Percentiles rank a stretch among this genome's conserved stretches.
phyloP scores from a whole-genome alignment of 2,797 vertebrate genomes.

The Rhabdomys pumilio region DNA sequence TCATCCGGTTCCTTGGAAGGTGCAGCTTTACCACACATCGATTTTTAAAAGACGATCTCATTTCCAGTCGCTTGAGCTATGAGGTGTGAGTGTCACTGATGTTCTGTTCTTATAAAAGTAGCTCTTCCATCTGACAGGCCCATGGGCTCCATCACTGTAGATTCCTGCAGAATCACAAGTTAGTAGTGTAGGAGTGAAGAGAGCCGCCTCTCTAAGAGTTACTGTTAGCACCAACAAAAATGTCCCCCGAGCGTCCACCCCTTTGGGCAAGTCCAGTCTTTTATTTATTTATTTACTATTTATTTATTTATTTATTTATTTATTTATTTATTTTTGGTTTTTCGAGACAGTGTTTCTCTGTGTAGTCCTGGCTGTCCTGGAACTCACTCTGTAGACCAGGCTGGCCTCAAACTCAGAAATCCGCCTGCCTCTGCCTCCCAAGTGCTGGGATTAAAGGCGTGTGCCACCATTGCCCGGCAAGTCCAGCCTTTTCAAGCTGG shows the following conservation, averaged over 20 bases:
- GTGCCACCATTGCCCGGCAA: background rate
- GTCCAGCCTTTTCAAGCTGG: background rate
- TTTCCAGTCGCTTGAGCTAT: background rate
- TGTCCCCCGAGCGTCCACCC: background rate
- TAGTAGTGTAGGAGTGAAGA: background rate
- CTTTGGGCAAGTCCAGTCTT: background rate
- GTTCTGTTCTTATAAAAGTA: background rate
- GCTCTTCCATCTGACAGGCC: background rate
- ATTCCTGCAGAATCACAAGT: background rate
- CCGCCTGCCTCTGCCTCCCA: too few species aligned
- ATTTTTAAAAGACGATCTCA: background rate
- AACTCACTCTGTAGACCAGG: too few species aligned
- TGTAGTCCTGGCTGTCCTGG: too few species aligned
- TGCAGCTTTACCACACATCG: background rate
- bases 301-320: too few species aligned
- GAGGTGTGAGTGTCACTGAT: background rate
- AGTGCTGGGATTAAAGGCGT: too few species aligned
- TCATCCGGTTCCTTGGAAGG: background rate
- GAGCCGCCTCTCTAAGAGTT: too few species aligned
- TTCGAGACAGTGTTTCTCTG: too few species aligned
- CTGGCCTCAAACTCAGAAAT: too few species aligned
- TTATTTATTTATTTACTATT: too few species aligned
- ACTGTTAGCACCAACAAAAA: background rate
- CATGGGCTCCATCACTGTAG: rapidly evolving
- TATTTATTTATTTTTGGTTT: too few species aligned